phyloP scores from a whole-genome alignment of 2,888 invertebrate genomes.

The Schizotus pectinicornis region DNA sequence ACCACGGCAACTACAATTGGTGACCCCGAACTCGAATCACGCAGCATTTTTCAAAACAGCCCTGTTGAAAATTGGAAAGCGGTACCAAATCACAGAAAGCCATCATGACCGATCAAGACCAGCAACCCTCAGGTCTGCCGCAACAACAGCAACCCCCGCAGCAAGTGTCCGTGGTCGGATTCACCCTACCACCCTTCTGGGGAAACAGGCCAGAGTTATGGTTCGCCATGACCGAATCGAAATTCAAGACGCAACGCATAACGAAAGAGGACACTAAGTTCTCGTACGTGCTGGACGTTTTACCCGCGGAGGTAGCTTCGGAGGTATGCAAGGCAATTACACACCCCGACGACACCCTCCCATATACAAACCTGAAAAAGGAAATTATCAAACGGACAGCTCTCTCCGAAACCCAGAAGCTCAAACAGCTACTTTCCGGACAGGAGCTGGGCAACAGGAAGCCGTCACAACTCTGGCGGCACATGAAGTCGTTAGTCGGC shows the following conservation, averaged over 20 bases:
- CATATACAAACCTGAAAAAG: conserved; percentile 12
- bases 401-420: conserved; percentile 23
- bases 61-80: too few relatives aligned
- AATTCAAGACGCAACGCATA: conserved; percentile 37
- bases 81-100: too few relatives aligned
- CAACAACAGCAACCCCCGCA: too few relatives aligned
- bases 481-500: conserved; percentile 23
- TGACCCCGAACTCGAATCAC: too few relatives aligned
- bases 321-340: neutral
- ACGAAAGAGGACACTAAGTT: conserved; percentile 37
- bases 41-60: too few relatives aligned
- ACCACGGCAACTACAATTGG: too few relatives aligned
- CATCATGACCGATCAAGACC: too few relatives aligned
- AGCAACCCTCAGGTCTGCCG: too few relatives aligned
- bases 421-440: conserved; percentile 28
- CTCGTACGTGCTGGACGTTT: conserved; percentile 5
- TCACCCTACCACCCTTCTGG: conserved; percentile 39
- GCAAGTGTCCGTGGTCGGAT: too few relatives aligned
- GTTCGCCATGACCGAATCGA: conserved; percentile 43
- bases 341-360: neutral
- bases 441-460: conserved; percentile 31
- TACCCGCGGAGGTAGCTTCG: neutral
- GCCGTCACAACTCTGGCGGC: conserved; percentile 29
- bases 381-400: conserved; percentile 11
- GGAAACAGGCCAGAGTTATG: conserved; percentile 40